Conservation (phyloP, 2,113 vertebrate genomes). For the Tympanuchus pallidicinctus region DNA sequence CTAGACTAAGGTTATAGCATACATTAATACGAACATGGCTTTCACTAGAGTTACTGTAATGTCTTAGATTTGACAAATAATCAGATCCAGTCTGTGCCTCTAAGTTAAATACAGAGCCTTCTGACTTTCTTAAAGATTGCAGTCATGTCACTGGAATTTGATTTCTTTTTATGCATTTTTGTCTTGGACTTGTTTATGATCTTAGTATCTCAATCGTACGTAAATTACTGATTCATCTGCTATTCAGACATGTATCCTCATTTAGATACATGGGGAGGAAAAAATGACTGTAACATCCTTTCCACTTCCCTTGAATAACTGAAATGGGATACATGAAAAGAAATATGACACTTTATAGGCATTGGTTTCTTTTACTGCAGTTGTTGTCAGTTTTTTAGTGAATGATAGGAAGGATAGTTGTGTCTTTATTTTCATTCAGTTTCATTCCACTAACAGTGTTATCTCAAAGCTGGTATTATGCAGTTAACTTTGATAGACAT, state of each 20-base stretch:
- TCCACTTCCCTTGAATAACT: background rate
- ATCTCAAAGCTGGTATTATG: background rate
- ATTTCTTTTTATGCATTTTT: background rate
- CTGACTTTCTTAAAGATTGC: background rate
- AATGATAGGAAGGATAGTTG: background rate
- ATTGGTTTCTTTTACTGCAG: background rate
- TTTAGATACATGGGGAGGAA: background rate
- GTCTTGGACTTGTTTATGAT: background rate
- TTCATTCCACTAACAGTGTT: background rate
- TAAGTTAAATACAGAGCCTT: background rate
- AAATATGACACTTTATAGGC: background rate
- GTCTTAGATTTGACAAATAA: background rate
- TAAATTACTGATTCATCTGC: background rate
- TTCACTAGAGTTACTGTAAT: background rate
- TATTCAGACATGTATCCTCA: background rate
- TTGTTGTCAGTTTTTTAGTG: background rate
- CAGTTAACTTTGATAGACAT: background rate
- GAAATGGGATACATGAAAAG: background rate
- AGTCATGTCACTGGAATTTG: background rate
- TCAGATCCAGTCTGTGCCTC: background rate
- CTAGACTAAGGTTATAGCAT: background rate
- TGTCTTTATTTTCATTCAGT: background rate
- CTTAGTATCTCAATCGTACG: background rate
- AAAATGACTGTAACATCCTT: background rate
- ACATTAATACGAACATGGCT: background rate